A percentile compares a stretch with the other conserved stretches of the same genome.
Conservation (phyloP, 1,140 invertebrate species). For the Aphidius gifuensis region DNA sequence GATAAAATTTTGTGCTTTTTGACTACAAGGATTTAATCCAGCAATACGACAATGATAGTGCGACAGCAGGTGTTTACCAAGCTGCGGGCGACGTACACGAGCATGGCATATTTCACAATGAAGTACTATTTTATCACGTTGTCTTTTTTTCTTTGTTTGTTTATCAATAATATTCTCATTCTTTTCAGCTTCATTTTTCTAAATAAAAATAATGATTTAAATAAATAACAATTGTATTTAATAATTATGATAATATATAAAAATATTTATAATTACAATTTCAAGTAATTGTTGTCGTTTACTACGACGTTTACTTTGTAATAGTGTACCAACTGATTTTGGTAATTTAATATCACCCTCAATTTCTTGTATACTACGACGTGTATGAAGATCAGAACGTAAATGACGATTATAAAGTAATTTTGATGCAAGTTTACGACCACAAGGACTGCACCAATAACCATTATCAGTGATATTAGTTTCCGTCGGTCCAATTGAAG, state of each 20-base stretch:
- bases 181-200: neutral
- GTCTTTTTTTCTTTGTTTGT: constrained; percentile 48
- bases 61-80: constrained; percentile 81
- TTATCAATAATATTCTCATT: constrained; percentile 7
- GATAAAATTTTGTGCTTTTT: constrained; percentile 60
- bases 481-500: constrained; percentile 43
- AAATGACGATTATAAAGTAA: constrained; percentile 73
- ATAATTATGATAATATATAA: no score
- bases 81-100: constrained; percentile 63
- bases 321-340: constrained; percentile 14
- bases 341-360: constrained; percentile 27
- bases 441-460: constrained; percentile 78
- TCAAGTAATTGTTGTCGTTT: constrained; percentile 17
- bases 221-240: neutral
- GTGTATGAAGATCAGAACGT: constrained; percentile 68
- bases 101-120: constrained; percentile 69
- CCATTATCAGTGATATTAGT: constrained; percentile 35
- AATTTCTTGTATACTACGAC: constrained; percentile 65
- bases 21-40: constrained; percentile 50
- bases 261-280: constrained; percentile 7
- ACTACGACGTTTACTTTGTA: constrained; percentile 4
- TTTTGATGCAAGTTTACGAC: constrained; percentile 68
- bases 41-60: constrained; percentile 76
- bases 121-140: constrained; percentile 59
- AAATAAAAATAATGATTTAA: neutral